Conservation (phyloP, 2,797 vertebrate species). For the Dromococcyx pavoninus region DNA sequence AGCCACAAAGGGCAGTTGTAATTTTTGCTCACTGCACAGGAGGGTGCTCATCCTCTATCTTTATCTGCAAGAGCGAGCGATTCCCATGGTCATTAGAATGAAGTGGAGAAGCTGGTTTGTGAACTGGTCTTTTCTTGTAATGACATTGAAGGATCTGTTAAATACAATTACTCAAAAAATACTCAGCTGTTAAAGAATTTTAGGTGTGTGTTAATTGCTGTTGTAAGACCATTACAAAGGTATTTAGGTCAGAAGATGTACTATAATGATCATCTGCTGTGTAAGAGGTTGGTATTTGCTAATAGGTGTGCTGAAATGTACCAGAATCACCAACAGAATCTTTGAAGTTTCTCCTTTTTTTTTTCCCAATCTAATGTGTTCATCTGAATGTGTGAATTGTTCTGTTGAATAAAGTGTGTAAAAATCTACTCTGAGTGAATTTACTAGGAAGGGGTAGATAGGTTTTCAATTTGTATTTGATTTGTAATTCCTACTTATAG, state of each 20-base stretch:
- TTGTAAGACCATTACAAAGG: background rate
- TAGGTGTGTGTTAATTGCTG: conserved; percentile 12
- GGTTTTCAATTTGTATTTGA: background rate
- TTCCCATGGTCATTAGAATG: background rate
- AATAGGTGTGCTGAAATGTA: conserved; percentile 15
- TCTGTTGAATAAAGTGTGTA: background rate
- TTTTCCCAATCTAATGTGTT: background rate
- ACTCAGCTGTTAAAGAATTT: background rate
- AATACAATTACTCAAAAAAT: background rate
- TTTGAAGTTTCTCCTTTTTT: background rate
- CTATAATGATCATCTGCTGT: background rate
- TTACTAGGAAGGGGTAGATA: background rate
- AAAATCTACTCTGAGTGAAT: background rate
- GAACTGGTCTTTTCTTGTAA: background rate
- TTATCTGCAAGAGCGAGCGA: background rate
- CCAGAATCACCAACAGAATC: background rate
- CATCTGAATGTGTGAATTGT: background rate
- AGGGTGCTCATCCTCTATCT: conserved; percentile 64
- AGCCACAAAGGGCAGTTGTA: conserved; percentile 53
- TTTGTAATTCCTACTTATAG: background rate
- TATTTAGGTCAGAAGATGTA: conserved; percentile 44
- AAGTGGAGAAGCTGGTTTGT: background rate
- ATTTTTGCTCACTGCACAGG: conserved; percentile 63
- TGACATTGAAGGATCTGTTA: background rate
- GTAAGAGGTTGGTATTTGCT: background rate